A percentile compares a stretch with the other conserved stretches of the same genome.
phyloP scores from a whole-genome alignment of 1,140 invertebrate species.

The Rhizoglyphus robini region DNA sequence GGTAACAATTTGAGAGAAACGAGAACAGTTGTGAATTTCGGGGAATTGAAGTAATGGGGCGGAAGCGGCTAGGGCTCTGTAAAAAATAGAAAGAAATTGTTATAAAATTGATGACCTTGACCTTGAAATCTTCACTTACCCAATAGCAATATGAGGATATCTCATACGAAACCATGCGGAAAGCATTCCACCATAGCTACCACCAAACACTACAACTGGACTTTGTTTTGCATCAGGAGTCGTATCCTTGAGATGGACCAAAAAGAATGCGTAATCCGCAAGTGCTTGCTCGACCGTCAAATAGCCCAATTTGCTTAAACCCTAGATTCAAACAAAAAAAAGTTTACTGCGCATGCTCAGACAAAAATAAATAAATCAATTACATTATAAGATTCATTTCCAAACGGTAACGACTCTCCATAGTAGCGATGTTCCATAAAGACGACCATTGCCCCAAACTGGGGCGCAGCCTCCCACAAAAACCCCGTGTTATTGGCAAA shows the following conservation, averaged over 20 bases:
- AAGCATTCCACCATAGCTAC: slow-evolving; percentile 73
- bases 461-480: slow-evolving; percentile 68
- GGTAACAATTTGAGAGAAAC: slow-evolving; percentile 62
- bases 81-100: background rate
- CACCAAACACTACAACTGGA: slow-evolving; percentile 81
- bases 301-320: slow-evolving; percentile 58
- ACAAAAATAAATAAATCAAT: slow-evolving; percentile 17
- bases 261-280: slow-evolving; percentile 75
- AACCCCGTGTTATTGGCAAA: slow-evolving; percentile 91
- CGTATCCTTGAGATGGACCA: slow-evolving; percentile 46
- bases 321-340: no score
- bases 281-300: slow-evolving; percentile 80
- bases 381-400: slow-evolving; percentile 52
- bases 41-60: slow-evolving; percentile 84
- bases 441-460: slow-evolving; percentile 65
- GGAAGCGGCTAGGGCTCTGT: slow-evolving; percentile 78
- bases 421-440: slow-evolving; percentile 96
- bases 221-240: slow-evolving; percentile 35
- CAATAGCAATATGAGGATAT: slow-evolving; percentile 73
- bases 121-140: slow-evolving; percentile 38
- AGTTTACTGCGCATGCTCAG: background rate
- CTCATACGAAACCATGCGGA: slow-evolving; percentile 89
- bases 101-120: no score
- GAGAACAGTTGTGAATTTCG: slow-evolving; percentile 60
- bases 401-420: slow-evolving; percentile 74